phyloP scores from a whole-genome alignment of 37 sponge, comb jelly and placozoan species.

The Halisarca cf. caerulea region DNA sequence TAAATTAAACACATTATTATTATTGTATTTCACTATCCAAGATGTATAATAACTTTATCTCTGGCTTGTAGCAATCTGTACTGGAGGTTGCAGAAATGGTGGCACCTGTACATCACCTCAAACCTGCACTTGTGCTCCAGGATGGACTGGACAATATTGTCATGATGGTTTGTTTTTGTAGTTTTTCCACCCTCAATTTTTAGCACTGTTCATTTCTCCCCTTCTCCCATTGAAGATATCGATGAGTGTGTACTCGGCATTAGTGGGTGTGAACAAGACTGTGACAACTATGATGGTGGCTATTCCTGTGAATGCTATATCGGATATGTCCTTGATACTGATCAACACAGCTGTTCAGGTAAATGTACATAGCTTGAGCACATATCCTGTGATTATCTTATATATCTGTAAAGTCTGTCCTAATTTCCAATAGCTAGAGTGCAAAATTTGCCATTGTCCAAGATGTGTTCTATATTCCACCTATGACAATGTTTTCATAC shows the following conservation, averaged over 20 bases:
- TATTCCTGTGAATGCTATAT: conserved; percentile 4
- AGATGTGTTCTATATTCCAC: too few species aligned
- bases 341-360: background rate
- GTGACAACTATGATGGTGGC: conserved; percentile 5
- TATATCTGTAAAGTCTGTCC: too few species aligned
- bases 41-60: background rate
- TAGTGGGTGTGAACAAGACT: conserved; percentile 16
- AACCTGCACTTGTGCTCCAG: background rate
- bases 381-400: too few species aligned
- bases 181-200: too few species aligned
- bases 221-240: conserved; percentile 11
- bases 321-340: background rate
- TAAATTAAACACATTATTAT: too few species aligned
- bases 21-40: too few species aligned
- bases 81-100: conserved; percentile 21
- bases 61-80: background rate
- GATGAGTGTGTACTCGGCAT: conserved; percentile 19
- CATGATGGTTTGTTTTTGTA: background rate
- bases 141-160: conserved; percentile 12
- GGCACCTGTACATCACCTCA: conserved; percentile 4
- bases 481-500: too few species aligned
- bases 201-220: too few species aligned
- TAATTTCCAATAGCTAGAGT: too few species aligned
- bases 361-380: too few species aligned
- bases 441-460: too few species aligned